A percentile compares a stretch with the other conserved stretches of the same genome.
phyloP scores from a whole-genome alignment of 2,888 invertebrate species.

The Coenonympha glycerion region DNA sequence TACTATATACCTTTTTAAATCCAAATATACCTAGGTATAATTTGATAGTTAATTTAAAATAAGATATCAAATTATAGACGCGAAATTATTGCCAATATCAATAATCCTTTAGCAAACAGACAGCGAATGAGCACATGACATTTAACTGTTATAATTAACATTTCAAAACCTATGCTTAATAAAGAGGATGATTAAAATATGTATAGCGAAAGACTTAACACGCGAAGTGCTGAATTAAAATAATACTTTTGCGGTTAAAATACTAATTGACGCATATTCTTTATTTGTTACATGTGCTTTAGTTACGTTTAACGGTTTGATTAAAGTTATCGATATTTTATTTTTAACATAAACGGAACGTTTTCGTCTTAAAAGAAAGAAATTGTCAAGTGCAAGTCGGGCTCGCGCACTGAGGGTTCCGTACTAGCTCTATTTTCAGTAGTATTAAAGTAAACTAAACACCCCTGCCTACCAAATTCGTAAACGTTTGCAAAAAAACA shows the following conservation, averaged over 20 bases:
- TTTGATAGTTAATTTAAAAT: neutral
- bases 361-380: too few relatives aligned
- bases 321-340: constrained; percentile 1
- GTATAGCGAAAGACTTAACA: neutral
- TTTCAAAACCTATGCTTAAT: constrained; percentile 7
- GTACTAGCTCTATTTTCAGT: too few relatives aligned
- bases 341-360: too few relatives aligned
- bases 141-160: constrained; percentile 15
- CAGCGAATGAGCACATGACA: constrained; percentile 7
- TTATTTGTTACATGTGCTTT: neutral
- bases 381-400: too few relatives aligned
- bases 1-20: too few relatives aligned
- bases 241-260: constrained; percentile 9
- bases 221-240: constrained; percentile 4
- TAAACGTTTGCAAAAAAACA: too few relatives aligned
- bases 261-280: constrained; percentile 6
- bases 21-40: too few relatives aligned
- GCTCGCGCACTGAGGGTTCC: too few relatives aligned
- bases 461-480: too few relatives aligned
- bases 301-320: neutral
- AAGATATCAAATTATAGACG: constrained; percentile 4
- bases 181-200: constrained; percentile 3
- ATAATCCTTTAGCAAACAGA: constrained; percentile 3
- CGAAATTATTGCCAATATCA: constrained; percentile 1
- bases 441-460: too few relatives aligned